Evolutionary conservation across 2,888 invertebrate genomes (phyloP).

Genomic region (Anodontia alba): DNA sequence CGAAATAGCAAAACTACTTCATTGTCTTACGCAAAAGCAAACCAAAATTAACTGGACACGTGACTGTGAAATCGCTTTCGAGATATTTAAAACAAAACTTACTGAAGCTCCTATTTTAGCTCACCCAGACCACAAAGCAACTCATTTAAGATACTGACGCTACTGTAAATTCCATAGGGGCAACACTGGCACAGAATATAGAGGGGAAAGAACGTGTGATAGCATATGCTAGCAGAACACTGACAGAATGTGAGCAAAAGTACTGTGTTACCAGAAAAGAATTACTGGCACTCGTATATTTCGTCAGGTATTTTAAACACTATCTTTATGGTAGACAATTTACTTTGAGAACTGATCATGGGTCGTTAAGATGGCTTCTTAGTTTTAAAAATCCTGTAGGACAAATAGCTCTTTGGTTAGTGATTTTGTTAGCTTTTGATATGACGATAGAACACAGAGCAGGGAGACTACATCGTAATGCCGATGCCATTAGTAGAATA

Average conservation of each 20-base stretch:
- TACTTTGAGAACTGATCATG: too few relatives aligned
- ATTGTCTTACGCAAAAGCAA: constrained; percentile 25
- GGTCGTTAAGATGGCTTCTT: too few relatives aligned
- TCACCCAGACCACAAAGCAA: background rate
- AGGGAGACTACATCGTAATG: constrained; percentile 46
- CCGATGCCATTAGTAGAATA: constrained; percentile 37
- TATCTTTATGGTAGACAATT: too few relatives aligned
- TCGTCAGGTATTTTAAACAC: too few relatives aligned
- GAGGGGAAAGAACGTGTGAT: background rate
- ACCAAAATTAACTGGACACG: constrained; percentile 34
- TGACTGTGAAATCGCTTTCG: constrained; percentile 39
- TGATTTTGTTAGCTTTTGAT: constrained; percentile 34
- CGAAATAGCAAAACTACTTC: constrained; percentile 23
- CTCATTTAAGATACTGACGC: background rate
- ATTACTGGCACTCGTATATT: background rate
- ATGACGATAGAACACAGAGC: constrained; percentile 42
- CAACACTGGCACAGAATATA: background rate
- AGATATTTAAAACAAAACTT: background rate
- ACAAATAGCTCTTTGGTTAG: background rate
- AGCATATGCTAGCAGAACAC: too few relatives aligned
- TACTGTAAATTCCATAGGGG: background rate
- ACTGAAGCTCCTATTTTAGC: background rate
- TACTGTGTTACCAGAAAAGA: background rate
- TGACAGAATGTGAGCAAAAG: background rate
- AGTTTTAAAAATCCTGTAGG: too few relatives aligned